phyloP scores from a whole-genome alignment of 35 echinoderm and acorn worm species.

The Ophiothrix spiculata region DNA sequence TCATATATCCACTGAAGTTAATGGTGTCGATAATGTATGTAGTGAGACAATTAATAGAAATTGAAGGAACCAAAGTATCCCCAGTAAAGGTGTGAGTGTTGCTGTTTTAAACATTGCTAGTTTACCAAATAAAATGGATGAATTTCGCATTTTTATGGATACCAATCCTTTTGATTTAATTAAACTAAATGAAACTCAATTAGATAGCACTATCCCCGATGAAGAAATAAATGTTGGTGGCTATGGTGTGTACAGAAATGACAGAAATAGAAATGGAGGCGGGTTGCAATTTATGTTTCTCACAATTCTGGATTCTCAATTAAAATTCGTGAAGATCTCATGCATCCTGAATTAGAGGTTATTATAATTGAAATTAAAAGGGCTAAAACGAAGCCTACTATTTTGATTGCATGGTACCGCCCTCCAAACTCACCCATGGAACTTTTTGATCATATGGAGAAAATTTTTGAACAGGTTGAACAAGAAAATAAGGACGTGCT shows the following conservation, averaged over 20 bases:
- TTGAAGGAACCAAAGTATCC: too few species aligned
- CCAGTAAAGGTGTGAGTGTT: too few species aligned
- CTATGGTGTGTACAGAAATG: not conserved
- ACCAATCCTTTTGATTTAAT: not conserved
- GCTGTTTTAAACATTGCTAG: too few species aligned
- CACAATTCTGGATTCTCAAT: not conserved
- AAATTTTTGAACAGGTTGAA: not conserved
- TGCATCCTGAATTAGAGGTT: not conserved
- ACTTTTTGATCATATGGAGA: not conserved
- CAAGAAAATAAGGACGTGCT: not conserved
- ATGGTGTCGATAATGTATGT: too few species aligned
- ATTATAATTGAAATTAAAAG: not conserved
- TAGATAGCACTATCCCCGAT: not conserved
- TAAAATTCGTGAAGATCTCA: not conserved
- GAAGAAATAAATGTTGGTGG: not conserved
- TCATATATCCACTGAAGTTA: too few species aligned
- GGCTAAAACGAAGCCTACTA: not conserved
- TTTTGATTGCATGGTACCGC: not conserved
- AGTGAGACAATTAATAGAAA: too few species aligned
- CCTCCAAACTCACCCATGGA: not conserved
- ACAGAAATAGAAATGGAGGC: not conserved
- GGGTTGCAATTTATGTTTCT: not conserved
- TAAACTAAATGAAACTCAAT: not conserved
- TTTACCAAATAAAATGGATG: not conserved
- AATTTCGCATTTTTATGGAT: not conserved